Conservation (phyloP, 2,888 invertebrate genomes). For the Leistus spinibarbis region DNA sequence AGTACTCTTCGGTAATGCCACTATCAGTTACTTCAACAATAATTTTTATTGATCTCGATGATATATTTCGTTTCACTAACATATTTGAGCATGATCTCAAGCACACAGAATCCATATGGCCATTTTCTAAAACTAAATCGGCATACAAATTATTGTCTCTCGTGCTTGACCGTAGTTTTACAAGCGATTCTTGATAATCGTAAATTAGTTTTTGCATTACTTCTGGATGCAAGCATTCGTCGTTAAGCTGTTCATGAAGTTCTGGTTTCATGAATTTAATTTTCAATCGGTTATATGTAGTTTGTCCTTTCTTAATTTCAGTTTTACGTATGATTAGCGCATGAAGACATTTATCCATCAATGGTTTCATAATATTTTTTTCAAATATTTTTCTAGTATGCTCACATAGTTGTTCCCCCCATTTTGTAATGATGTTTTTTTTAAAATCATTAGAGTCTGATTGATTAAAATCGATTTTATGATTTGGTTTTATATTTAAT, state of each 20-base stretch:
- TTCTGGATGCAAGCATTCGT: constrained; percentile 10
- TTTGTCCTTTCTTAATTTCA: constrained; percentile 3
- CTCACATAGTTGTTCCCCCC: constrained; percentile 30
- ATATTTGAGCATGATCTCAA: constrained; percentile 10
- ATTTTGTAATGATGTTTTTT: constrained; percentile 20
- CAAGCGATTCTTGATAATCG: constrained; percentile 37
- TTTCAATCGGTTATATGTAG: constrained; percentile 15
- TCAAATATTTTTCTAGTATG: constrained; percentile 28
- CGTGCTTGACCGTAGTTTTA: constrained; percentile 28
- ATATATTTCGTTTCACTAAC: constrained; percentile 4
- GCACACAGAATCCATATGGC: constrained; percentile 35
- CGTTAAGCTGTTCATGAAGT: not conserved
- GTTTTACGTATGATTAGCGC: constrained; percentile 14
- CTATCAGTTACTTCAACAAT: not conserved
- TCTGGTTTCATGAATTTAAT: constrained; percentile 20
- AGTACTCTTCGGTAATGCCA: not conserved
- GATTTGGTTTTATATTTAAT: constrained; percentile 3
- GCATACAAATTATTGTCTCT: constrained; percentile 39
- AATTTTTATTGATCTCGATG: not conserved
- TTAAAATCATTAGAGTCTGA: constrained; percentile 24
- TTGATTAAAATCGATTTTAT: not conserved
- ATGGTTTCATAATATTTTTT: constrained; percentile 34
- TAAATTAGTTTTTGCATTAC: constrained; percentile 8
- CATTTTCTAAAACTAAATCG: constrained; percentile 35
- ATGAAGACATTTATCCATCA: constrained; percentile 20